These are phyloP conservation scores for Toxotes lorentzi DNA, from an alignment of 2,797 vertebrate species.

Conservation along the genomic window DNA sequence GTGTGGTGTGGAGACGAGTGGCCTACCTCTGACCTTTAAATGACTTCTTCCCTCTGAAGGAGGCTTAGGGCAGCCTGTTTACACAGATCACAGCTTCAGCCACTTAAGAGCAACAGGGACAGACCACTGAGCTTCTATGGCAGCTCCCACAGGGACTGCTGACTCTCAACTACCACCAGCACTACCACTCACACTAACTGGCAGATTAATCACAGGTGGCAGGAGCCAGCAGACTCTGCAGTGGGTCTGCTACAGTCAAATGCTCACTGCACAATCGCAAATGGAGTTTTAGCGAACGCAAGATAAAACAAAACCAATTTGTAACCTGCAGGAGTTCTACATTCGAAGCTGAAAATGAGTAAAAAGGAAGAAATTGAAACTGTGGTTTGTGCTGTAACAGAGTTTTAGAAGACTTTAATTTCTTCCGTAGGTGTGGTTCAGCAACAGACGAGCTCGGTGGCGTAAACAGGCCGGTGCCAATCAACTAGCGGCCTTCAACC, in stretches of 20 bases:
- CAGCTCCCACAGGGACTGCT: constrained; percentile 72
- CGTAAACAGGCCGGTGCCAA: constrained; percentile 98
- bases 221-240: constrained; percentile 16
- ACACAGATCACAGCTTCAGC: constrained; percentile 84
- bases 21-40: constrained; percentile 81
- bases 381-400: neutral
- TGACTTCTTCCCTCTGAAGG: constrained; percentile 76
- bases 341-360: neutral
- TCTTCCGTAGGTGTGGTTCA: constrained; percentile 95
- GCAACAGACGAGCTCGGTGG: constrained; percentile 96
- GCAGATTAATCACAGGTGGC: constrained; percentile 71
- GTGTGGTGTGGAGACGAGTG: constrained; percentile 66
- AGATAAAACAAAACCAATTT: neutral
- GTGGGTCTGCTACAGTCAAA: neutral
- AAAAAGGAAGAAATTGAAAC: neutral
- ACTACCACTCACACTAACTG: constrained; percentile 49
- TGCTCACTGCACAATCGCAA: neutral
- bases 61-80: constrained; percentile 81
- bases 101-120: constrained; percentile 84
- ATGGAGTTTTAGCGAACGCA: neutral
- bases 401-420: neutral
- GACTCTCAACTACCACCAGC: constrained; percentile 41
- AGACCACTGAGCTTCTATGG: constrained; percentile 61
- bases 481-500: constrained; percentile 97
- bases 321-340: neutral